These are phyloP conservation scores for Conops quadrifasciatus DNA, from an alignment of 2,888 invertebrate species.

Conservation along the genomic window DNA sequence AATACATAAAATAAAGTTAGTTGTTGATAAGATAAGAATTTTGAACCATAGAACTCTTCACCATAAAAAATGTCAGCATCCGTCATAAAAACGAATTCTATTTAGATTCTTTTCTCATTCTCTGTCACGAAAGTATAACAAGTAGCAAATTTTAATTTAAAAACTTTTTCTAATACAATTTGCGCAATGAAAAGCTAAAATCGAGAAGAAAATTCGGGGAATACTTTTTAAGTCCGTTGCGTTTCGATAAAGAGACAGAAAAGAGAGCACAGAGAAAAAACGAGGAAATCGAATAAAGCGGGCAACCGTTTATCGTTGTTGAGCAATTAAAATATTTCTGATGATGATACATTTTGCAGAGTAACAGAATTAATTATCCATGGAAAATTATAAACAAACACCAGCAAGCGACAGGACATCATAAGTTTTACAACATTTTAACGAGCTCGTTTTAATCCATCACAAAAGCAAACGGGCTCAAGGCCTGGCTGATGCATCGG, in stretches of 20 bases:
- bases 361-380: neutral
- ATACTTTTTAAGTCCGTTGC: neutral
- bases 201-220: neutral
- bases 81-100: too few relatives aligned
- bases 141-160: neutral
- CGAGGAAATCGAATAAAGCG: too few relatives aligned
- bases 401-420: neutral
- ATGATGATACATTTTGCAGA: too few relatives aligned
- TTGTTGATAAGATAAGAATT: slow-evolving; percentile 21
- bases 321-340: too few relatives aligned
- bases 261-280: too few relatives aligned
- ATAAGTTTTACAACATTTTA: slow-evolving; percentile 22
- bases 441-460: slow-evolving; percentile 3
- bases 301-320: too few relatives aligned
- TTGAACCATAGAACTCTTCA: neutral
- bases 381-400: slow-evolving; percentile 10
- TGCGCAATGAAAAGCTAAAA: too few relatives aligned
- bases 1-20: neutral
- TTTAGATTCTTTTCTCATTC: too few relatives aligned
- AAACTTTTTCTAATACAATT: neutral
- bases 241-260: too few relatives aligned
- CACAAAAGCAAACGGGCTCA: neutral
- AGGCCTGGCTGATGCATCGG: neutral
- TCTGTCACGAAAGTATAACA: neutral
- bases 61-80: too few relatives aligned